Conservation (phyloP, 2,797 vertebrate genomes). For the Cryptoblepharus egeriae region DNA sequence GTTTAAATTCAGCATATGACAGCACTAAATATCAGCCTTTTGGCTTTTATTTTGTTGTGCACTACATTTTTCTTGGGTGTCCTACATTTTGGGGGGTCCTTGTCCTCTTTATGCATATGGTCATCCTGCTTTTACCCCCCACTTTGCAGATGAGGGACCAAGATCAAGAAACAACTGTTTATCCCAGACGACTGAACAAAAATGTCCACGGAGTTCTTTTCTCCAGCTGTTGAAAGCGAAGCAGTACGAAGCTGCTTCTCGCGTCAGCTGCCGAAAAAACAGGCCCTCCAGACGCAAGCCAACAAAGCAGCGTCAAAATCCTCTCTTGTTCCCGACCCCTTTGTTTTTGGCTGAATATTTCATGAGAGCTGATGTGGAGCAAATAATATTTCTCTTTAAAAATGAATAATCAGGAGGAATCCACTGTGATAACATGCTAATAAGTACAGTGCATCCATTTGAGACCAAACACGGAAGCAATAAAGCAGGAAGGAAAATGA, state of each 20-base stretch:
- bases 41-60: no score
- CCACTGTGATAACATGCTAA: conserved; percentile 57
- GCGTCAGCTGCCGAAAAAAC: no score
- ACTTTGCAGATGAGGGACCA: neutral
- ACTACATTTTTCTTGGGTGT: no score
- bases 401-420: conserved; percentile 50
- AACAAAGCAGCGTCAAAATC: neutral
- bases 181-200: no score
- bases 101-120: no score
- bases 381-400: conserved; percentile 5
- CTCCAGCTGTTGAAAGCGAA: neutral
- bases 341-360: conserved; percentile 50
- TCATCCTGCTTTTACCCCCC: no score
- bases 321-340: conserved; percentile 4
- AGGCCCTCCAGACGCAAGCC: no score
- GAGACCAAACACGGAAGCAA: conserved; percentile 53
- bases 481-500: conserved; percentile 61
- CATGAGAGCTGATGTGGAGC: conserved; percentile 36
- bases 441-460: conserved; percentile 57
- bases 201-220: neutral
- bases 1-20: no score
- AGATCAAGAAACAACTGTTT: neutral
- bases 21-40: no score
- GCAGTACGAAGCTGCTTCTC: neutral
- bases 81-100: no score